phyloP scores from a whole-genome alignment of 2,797 vertebrate genomes.

The Chelon auratus region DNA sequence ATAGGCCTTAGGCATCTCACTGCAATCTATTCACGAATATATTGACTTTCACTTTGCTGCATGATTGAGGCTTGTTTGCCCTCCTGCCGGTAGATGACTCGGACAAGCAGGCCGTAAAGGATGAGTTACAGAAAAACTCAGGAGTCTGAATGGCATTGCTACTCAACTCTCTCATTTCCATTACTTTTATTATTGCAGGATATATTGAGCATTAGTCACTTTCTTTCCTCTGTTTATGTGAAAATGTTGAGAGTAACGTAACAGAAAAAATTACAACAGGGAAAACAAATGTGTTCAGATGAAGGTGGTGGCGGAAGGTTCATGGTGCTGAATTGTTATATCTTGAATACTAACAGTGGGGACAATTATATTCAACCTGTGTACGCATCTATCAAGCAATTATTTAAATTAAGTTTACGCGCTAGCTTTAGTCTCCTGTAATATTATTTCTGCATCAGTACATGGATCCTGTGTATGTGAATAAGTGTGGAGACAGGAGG shows the following conservation, averaged over 20 bases:
- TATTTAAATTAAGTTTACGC: constrained; percentile 6
- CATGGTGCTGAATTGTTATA: neutral
- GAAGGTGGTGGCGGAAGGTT: neutral
- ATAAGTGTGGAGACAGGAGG: constrained; percentile 16
- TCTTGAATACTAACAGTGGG: constrained; percentile 21
- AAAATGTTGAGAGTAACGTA: constrained; percentile 30
- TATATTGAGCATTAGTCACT: constrained; percentile 31
- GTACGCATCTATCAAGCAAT: constrained; percentile 12
- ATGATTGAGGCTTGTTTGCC: constrained; percentile 79
- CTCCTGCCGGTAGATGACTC: constrained; percentile 39
- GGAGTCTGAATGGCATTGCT: neutral
- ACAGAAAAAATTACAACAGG: constrained; percentile 18
- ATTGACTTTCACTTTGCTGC: constrained; percentile 80
- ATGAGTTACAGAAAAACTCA: constrained; percentile 50
- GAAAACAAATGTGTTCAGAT: constrained; percentile 3
- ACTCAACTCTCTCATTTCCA: constrained; percentile 29
- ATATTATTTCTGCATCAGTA: constrained; percentile 34
- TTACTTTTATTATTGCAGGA: constrained; percentile 14
- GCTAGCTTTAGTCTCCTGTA: constrained; percentile 10
- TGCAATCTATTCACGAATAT: constrained; percentile 79
- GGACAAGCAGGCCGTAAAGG: constrained; percentile 65
- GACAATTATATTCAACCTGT: neutral
- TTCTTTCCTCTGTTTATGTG: neutral
- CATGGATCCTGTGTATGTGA: constrained; percentile 9
- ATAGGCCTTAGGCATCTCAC: constrained; percentile 73